Base-by-base conservation (phyloP, 2,888 invertebrate species). In the Pollenia amentaria region DNA sequence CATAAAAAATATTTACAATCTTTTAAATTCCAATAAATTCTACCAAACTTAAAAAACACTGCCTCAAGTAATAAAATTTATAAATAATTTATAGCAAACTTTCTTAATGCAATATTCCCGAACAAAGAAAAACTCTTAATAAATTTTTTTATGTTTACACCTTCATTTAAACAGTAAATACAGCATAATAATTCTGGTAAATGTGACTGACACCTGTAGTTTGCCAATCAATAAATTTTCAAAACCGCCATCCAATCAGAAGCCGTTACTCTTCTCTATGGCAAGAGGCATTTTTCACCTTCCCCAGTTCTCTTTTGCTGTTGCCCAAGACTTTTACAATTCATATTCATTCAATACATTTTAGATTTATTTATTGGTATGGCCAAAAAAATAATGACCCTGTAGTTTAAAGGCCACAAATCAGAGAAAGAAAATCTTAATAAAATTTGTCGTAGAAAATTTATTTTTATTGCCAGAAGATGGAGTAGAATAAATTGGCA, bases 201-300 rank as follows among this genome's bases (percentile, higher is more conserved):
- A 10, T 21, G 1, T 18, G 29, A 51, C n/a, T 38, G 48, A 38
- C 38, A 67, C 38, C 67, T 38, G 46, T n/a, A 48, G 67, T 48
- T 67, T 38, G 38, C 10, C n/a, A 48, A 67, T 51, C 67, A 9
- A 67, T 38, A 51, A 48, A 48, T 29, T 51, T 55, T 9, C 29
- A 29, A 29, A 29, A 29, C 29, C 29, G 6, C 29, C 29, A 29
- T 29, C 29, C 29, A 29, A 29, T 29, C 29, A 29, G 4, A 29
- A 29, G 29, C 6, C 29, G 29, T 6, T 6, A 29, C 29, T 29
- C 3, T 29, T 29, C 29, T 29, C 29, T 29, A 29, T 29, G 29
- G 29, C 29, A 29, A 3, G 29, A 29, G 29, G 29, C 3, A 29
- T 29, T 29, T 29, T 29, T 29, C 29, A 29, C 29, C 29, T 29